Percentiles rank a stretch among this genome's conserved stretches.
These are phyloP conservation scores for Chiridota heheva DNA, from an alignment of 35 echinoderm and acorn worm genomes.

Conservation along the genomic window DNA sequence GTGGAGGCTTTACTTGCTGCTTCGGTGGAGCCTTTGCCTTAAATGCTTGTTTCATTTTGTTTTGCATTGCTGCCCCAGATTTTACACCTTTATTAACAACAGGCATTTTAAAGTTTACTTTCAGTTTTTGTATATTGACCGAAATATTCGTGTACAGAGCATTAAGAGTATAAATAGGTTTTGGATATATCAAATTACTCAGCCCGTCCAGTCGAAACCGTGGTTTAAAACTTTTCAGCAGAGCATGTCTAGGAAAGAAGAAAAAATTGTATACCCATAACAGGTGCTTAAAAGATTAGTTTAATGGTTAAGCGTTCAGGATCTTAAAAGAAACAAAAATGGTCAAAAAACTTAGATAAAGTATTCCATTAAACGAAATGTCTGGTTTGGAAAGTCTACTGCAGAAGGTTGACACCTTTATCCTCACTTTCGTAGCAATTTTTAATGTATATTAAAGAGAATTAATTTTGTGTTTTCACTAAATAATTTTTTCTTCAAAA, in stretches of 20 bases:
- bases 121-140: conserved; percentile 53
- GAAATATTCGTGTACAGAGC: conserved; percentile 59
- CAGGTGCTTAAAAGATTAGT: too few relatives aligned
- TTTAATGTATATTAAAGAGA: too few relatives aligned
- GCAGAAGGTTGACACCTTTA: too few relatives aligned
- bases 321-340: too few relatives aligned
- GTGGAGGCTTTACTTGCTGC: neutral
- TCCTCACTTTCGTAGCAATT: too few relatives aligned
- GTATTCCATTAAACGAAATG: too few relatives aligned
- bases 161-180: conserved; percentile 31
- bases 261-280: too few relatives aligned
- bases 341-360: too few relatives aligned
- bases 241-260: neutral
- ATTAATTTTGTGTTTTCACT: too few relatives aligned
- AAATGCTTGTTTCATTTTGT: neutral
- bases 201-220: conserved; percentile 55
- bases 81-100: conserved; percentile 4
- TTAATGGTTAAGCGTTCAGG: too few relatives aligned
- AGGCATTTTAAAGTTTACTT: conserved; percentile 36
- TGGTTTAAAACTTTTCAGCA: conserved; percentile 52
- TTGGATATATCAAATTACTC: conserved; percentile 34
- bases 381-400: too few relatives aligned
- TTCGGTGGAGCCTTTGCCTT: neutral
- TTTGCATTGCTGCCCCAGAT: neutral
- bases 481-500: too few relatives aligned